Evolutionary conservation across 2,888 invertebrate species (phyloP).

Genomic region (Archaeoteleia sp.): DNA sequence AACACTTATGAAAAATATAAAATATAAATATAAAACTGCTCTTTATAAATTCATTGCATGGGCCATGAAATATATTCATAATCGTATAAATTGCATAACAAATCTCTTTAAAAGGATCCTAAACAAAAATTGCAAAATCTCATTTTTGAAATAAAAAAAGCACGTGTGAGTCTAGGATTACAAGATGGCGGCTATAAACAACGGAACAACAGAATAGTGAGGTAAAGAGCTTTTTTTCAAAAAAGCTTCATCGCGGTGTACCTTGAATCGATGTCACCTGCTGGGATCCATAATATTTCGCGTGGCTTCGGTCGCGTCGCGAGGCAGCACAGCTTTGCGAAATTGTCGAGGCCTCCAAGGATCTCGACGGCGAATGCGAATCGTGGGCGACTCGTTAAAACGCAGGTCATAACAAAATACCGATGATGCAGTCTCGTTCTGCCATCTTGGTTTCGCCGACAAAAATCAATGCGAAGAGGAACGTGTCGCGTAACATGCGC

Average conservation of each 20-base stretch:
- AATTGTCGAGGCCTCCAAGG: slow-evolving; percentile 37
- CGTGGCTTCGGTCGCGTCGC: slow-evolving; percentile 41
- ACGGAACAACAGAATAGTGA: too few relatives aligned
- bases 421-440: slow-evolving; percentile 63
- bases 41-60: too few relatives aligned
- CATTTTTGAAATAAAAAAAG: too few relatives aligned
- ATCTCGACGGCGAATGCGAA: slow-evolving; percentile 55
- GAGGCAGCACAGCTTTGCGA: slow-evolving; percentile 33
- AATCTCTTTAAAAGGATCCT: too few relatives aligned
- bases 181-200: too few relatives aligned
- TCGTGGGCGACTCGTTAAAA: slow-evolving; percentile 28
- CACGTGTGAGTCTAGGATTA: too few relatives aligned
- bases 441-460: slow-evolving; percentile 63
- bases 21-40: too few relatives aligned
- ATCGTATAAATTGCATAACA: too few relatives aligned
- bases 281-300: slow-evolving; percentile 65
- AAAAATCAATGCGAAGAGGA: slow-evolving; percentile 65
- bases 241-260: slow-evolving; percentile 38
- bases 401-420: slow-evolving; percentile 67
- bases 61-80: too few relatives aligned
- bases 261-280: slow-evolving; percentile 70
- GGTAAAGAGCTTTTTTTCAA: background rate
- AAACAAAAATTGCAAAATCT: too few relatives aligned
- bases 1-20: too few relatives aligned
- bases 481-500: slow-evolving; percentile 64